Conservation (phyloP, 2,888 invertebrate species). For the Tipula confusa region DNA sequence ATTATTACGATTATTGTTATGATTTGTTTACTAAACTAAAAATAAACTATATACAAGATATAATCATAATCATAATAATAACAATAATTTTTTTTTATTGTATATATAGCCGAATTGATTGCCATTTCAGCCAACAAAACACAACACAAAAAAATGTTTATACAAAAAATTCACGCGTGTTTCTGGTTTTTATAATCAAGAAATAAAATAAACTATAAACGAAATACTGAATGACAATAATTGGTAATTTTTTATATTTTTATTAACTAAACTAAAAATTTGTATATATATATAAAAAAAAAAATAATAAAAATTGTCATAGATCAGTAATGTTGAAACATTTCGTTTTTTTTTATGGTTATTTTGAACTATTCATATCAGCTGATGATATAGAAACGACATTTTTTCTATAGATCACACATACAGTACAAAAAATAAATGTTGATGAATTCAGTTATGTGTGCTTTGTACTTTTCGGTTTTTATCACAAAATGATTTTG, state of each 20-base stretch:
- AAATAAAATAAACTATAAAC: constrained; percentile 9
- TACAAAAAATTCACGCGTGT: constrained; percentile 17
- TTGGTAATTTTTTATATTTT: constrained; percentile 25
- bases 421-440: not conserved
- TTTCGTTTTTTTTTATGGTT: constrained; percentile 4
- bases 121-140: not conserved
- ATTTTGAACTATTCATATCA: constrained; percentile 14
- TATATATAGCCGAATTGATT: constrained; percentile 16
- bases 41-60: constrained; percentile 12
- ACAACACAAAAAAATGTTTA: not conserved
- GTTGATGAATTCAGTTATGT: not conserved
- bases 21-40: constrained; percentile 25
- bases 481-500: not conserved
- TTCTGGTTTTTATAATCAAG: constrained; percentile 12
- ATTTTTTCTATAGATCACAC: not conserved
- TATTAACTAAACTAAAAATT: not conserved
- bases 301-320: not conserved
- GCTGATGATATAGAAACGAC: not conserved
- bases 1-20: constrained; percentile 25
- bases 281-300: too few species aligned
- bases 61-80: constrained; percentile 20
- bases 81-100: not conserved
- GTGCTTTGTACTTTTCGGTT: too few species aligned
- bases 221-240: constrained; percentile 3
- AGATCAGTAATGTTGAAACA: constrained; percentile 20